These are phyloP conservation scores for Sarcophaga carnaria DNA, from an alignment of 2,888 invertebrate species.

Conservation along the genomic window DNA sequence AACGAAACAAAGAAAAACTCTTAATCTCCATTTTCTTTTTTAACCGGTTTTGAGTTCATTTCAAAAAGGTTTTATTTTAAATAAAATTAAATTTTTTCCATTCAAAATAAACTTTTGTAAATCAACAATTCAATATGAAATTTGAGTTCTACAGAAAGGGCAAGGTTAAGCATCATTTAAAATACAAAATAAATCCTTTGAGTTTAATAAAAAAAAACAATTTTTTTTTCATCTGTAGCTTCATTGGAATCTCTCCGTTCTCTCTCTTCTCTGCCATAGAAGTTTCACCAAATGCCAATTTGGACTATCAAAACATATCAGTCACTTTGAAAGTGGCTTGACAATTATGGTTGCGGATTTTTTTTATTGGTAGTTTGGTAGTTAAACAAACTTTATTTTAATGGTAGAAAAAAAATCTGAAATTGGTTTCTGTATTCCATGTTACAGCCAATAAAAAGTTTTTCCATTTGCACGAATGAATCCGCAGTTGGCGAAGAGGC, in stretches of 20 bases:
- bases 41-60: slow-evolving; percentile 20
- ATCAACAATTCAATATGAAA: slow-evolving; percentile 10
- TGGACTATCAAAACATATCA: slow-evolving; percentile 42
- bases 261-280: not conserved
- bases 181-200: not conserved
- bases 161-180: slow-evolving; percentile 20
- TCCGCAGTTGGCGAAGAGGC: not conserved
- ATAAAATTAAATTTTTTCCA: slow-evolving; percentile 26
- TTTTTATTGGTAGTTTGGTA: not conserved
- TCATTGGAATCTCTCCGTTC: too few relatives aligned
- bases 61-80: slow-evolving; percentile 6
- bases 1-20: too few relatives aligned
- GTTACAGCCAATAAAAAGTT: slow-evolving; percentile 24
- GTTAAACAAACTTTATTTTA: slow-evolving; percentile 40
- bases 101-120: slow-evolving; percentile 20
- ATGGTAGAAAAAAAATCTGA: not conserved
- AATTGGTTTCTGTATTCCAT: not conserved
- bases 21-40: not conserved
- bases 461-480: slow-evolving; percentile 27
- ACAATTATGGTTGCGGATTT: slow-evolving; percentile 34
- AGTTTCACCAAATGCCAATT: slow-evolving; percentile 1
- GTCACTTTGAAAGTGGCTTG: slow-evolving; percentile 17
- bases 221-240: not conserved
- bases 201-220: not conserved
- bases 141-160: not conserved